Conservation (phyloP, 1,140 invertebrate genomes). For the Heliothis virescens region DNA sequence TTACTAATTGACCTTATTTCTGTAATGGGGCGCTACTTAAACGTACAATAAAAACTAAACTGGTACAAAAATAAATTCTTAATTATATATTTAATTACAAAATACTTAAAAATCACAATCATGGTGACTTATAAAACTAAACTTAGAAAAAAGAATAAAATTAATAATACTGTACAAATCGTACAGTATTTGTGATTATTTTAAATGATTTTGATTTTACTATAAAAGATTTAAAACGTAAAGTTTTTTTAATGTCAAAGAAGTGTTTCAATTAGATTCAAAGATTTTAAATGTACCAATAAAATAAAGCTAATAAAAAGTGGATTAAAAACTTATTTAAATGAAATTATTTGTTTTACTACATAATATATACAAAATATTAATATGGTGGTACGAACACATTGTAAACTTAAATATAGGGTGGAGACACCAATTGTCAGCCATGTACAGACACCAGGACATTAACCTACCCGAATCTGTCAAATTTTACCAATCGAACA, state of each 20-base stretch:
- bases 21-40: constrained; percentile 28
- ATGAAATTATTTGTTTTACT: constrained; percentile 50
- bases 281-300: constrained; percentile 22
- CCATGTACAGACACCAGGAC: too few species aligned
- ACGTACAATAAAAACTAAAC: constrained; percentile 58
- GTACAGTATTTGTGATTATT: background rate
- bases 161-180: constrained; percentile 39
- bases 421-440: background rate
- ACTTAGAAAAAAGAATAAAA: constrained; percentile 58
- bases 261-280: background rate
- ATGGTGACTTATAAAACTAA: constrained; percentile 70
- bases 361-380: constrained; percentile 79
- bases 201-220: background rate
- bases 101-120: constrained; percentile 80
- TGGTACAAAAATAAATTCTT: constrained; percentile 81
- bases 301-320: constrained; percentile 48
- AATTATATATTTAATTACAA: constrained; percentile 65
- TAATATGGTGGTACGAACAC: constrained; percentile 77
- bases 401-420: constrained; percentile 61
- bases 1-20: constrained; percentile 27
- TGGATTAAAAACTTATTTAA: background rate
- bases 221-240: constrained; percentile 5
- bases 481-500: too few species aligned
- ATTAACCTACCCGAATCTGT: too few species aligned
- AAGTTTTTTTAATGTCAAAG: background rate